Percentiles rank a stretch among this genome's conserved stretches.
Conservation (phyloP, 1,140 invertebrate species). For the Metaphire vulgaris region DNA sequence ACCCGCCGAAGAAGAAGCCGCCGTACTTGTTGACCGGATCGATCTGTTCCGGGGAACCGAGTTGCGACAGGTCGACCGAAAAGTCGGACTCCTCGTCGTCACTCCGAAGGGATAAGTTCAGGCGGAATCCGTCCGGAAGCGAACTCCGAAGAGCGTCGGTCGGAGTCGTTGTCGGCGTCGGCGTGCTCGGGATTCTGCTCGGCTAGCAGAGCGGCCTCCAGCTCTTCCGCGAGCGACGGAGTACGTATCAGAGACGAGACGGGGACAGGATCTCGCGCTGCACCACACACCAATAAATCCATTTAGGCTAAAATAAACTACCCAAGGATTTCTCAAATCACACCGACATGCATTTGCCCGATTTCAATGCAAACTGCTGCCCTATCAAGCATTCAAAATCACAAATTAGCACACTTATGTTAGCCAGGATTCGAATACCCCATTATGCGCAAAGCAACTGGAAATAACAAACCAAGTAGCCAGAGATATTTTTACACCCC, state of each 20-base stretch:
- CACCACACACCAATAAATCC: too few relatives aligned
- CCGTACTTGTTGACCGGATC: constrained; percentile 20
- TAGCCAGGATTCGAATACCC: too few relatives aligned
- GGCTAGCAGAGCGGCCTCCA: constrained; percentile 1
- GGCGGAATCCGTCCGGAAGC: neutral
- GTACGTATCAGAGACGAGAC: neutral
- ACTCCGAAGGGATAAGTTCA: neutral
- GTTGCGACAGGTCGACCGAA: neutral
- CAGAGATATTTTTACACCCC: too few relatives aligned
- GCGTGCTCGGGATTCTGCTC: neutral
- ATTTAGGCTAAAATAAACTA: too few relatives aligned
- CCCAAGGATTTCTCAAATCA: too few relatives aligned
- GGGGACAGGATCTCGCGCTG: neutral
- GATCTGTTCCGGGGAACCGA: constrained; percentile 10
- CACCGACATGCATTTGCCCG: too few relatives aligned
- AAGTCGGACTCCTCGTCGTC: neutral
- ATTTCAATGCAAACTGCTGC: too few relatives aligned
- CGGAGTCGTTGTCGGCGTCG: neutral
- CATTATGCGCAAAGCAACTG: too few relatives aligned
- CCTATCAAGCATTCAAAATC: too few relatives aligned
- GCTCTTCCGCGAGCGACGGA: constrained; percentile 17
- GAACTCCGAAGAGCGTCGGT: neutral
- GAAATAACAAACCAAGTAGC: too few relatives aligned
- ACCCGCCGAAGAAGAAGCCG: neutral
- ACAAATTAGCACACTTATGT: too few relatives aligned